Evolutionary conservation across 2,113 vertebrate species (phyloP).

Genomic region (Terrapene triunguis): DNA sequence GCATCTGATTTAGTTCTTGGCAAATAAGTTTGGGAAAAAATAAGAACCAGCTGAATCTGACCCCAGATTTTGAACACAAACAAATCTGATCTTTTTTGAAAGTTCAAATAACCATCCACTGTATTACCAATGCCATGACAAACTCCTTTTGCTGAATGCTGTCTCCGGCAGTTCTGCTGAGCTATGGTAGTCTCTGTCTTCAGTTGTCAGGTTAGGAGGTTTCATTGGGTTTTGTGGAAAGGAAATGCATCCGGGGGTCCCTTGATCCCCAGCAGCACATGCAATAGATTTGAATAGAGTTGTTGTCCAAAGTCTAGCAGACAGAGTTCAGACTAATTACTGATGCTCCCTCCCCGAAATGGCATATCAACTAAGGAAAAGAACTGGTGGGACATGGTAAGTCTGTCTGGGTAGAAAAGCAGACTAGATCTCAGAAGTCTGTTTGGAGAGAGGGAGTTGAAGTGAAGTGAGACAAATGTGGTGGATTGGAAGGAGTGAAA

Average conservation of each 20-base stretch:
- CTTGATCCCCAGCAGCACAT: not conserved
- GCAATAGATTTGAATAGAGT: not conserved
- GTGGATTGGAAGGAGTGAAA: not conserved
- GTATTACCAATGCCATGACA: not conserved
- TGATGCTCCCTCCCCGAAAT: slow-evolving; percentile 14
- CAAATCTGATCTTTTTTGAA: not conserved
- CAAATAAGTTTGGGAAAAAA: not conserved
- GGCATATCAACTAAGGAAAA: not conserved
- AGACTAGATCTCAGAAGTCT: not conserved
- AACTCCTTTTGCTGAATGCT: not conserved
- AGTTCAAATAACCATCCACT: not conserved
- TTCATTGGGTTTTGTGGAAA: not conserved
- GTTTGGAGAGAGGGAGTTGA: not conserved
- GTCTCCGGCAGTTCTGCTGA: not conserved
- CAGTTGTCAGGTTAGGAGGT: not conserved
- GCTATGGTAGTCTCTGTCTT: not conserved
- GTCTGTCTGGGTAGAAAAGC: not conserved
- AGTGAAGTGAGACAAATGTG: not conserved
- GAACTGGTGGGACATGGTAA: not conserved
- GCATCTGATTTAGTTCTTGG: not conserved
- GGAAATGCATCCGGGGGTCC: not conserved
- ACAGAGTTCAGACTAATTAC: slow-evolving; percentile 14
- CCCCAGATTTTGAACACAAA: not conserved
- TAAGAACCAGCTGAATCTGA: not conserved
- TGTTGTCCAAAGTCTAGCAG: not conserved